Conservation (phyloP, 2,797 vertebrate species). For the Pangasius mekongensis region DNA sequence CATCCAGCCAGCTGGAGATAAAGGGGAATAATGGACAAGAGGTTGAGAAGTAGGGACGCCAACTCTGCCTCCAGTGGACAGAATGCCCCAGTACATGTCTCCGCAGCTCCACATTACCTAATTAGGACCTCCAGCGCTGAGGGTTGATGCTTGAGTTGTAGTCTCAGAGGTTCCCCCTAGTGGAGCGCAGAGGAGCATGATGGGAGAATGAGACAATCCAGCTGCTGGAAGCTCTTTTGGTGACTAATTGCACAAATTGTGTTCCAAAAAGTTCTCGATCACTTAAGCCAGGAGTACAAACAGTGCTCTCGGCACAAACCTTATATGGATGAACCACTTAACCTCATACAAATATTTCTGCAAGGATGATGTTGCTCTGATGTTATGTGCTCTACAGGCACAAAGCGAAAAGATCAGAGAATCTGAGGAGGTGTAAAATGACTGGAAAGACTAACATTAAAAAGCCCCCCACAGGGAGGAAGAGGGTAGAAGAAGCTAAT, state of each 20-base stretch:
- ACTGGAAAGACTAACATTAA: background rate
- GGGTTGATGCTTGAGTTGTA: constrained; percentile 26
- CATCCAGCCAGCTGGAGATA: constrained; percentile 21
- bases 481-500: constrained; percentile 28
- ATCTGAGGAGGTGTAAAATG: background rate
- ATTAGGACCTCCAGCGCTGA: constrained; percentile 66
- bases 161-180: constrained; percentile 55
- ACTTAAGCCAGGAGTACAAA: constrained; percentile 35
- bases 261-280: constrained; percentile 31
- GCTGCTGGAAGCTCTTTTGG: constrained; percentile 33
- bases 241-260: constrained; percentile 29
- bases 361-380: background rate
- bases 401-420: constrained; percentile 1
- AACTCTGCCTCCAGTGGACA: constrained; percentile 33
- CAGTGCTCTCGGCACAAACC: constrained; percentile 30
- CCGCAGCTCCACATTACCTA: constrained; percentile 66
- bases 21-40: background rate
- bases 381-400: constrained; percentile 18
- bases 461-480: background rate
- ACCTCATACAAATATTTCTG: constrained; percentile 32
- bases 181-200: constrained; percentile 13
- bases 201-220: constrained; percentile 28
- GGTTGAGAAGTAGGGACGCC: background rate
- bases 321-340: constrained; percentile 49
- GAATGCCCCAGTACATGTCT: constrained; percentile 38